A percentile compares a stretch with the other conserved stretches of the same genome.
phyloP scores from a whole-genome alignment of 2,113 vertebrate genomes.

The Excalfactoria chinensis region DNA sequence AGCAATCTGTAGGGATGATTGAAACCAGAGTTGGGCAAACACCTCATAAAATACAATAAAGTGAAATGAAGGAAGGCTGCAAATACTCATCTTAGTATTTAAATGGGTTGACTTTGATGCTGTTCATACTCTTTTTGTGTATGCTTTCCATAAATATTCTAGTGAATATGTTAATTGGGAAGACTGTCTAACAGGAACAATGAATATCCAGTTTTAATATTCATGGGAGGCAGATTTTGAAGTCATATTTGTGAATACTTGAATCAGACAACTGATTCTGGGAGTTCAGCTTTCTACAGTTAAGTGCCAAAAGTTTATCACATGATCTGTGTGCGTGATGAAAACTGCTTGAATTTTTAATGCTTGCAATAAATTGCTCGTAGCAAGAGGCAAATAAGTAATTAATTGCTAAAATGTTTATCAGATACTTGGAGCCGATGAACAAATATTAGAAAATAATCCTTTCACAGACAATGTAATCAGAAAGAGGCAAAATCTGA shows the following conservation, averaged over 20 bases:
- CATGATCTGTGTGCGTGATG: neutral
- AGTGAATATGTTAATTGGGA: constrained; percentile 66
- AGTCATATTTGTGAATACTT: constrained; percentile 52
- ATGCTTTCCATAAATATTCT: constrained; percentile 62
- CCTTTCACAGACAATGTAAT: neutral
- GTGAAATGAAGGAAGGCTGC: constrained; percentile 44
- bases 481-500: neutral
- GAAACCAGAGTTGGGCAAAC: constrained; percentile 59
- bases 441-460: constrained; percentile 40
- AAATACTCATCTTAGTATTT: constrained; percentile 57
- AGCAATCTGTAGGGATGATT: neutral
- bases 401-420: constrained; percentile 49
- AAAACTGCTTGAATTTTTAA: constrained; percentile 20
- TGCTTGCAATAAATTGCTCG: neutral
- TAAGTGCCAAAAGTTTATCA: constrained; percentile 39
- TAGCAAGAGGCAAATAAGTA: constrained; percentile 14
- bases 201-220: constrained; percentile 63
- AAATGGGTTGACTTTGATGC: constrained; percentile 58
- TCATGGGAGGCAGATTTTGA: constrained; percentile 55
- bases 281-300: constrained; percentile 9
- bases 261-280: constrained; percentile 51
- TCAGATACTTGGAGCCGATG: constrained; percentile 15
- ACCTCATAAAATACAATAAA: constrained; percentile 54
- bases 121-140: constrained; percentile 46
- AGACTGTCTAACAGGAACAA: constrained; percentile 59